Conservation (phyloP, 64 coral and sea anemone species). For the Pachyseris speciosa region DNA sequence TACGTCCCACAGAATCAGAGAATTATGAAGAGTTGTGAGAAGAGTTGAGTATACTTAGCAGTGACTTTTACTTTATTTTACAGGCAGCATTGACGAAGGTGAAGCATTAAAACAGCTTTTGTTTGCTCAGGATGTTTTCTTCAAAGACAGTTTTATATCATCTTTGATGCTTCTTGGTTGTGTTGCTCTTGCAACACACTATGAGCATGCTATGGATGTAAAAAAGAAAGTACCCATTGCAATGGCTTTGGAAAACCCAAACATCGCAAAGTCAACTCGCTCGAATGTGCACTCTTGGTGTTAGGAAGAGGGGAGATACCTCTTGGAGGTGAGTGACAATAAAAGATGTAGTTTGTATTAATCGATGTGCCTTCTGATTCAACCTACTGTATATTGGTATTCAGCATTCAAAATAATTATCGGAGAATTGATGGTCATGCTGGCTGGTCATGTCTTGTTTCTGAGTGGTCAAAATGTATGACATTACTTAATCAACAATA, state of each 20-base stretch:
- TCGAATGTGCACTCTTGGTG: background rate
- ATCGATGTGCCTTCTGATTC: no score
- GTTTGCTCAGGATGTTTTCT: background rate
- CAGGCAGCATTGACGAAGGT: background rate
- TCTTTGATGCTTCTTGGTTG: background rate
- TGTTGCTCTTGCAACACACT: background rate
- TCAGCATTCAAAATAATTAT: no score
- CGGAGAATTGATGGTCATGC: no score
- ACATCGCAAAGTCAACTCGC: background rate
- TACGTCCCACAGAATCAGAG: no score
- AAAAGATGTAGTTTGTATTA: no score
- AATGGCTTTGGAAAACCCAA: background rate
- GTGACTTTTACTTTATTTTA: no score
- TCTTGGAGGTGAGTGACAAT: background rate
- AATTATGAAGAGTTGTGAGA: no score
- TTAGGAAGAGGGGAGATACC: background rate
- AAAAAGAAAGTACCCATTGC: background rate
- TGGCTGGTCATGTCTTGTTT: no score
- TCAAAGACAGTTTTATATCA: background rate
- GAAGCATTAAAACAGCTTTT: background rate
- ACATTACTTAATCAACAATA: no score
- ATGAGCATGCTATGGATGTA: background rate
- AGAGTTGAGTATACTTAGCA: no score
- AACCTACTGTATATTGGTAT: no score
- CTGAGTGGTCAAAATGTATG: no score